Base-by-base conservation (phyloP, 2,797 vertebrate species). In the Pseudomugil gertrudae region DNA sequence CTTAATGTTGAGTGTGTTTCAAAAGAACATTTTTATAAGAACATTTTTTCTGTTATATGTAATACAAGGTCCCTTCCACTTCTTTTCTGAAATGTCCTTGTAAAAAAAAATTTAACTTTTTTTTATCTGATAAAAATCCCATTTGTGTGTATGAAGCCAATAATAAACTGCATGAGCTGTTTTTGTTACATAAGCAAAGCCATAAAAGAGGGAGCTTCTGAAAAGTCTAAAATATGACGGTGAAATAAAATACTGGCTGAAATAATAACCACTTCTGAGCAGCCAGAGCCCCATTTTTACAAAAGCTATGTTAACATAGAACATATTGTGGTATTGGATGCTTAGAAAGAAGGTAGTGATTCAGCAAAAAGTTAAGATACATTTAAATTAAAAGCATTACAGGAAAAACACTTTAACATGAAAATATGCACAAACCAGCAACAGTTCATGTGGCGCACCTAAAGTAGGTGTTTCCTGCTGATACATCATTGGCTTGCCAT, bases 401-500 rank as follows among this genome's bases (percentile, higher is more conserved):
- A 29, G 29, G 5, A 29, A 29, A 29, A 3, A 29, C 29, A 29
- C n/a, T n/a, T n/a, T 29, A 29, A 3, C 29, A 29, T 29, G 29
- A 29, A 29, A 29, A 29, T 29, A 29, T 29, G 29, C 29, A 29
- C 29, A 71, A 57, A 62, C 33, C 54, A 76, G 48, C 35, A 21
- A 14, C 17, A 53, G 54, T 30, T 64, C 9, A 29, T 15, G 32
- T 55, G 40, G 53, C n/a, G 47, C 47, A 57, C 23, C 73, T 38
- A 53, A 36, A 66, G 19, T 58, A 75, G 52, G 23, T 9, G 64
- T 50, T 53, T 64, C 33, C 33, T 50, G 11, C 32, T 56, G 38
- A 35, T 69, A 54, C 38, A 35, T 66, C 11, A 63, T 5, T 48
- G 19, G 45, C 15, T 24, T 74, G 48, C 36, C 56, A 58, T 69